These are phyloP conservation scores for Drosophila gunungcola DNA, from an alignment of 1,140 invertebrate species.

Conservation along the genomic window DNA sequence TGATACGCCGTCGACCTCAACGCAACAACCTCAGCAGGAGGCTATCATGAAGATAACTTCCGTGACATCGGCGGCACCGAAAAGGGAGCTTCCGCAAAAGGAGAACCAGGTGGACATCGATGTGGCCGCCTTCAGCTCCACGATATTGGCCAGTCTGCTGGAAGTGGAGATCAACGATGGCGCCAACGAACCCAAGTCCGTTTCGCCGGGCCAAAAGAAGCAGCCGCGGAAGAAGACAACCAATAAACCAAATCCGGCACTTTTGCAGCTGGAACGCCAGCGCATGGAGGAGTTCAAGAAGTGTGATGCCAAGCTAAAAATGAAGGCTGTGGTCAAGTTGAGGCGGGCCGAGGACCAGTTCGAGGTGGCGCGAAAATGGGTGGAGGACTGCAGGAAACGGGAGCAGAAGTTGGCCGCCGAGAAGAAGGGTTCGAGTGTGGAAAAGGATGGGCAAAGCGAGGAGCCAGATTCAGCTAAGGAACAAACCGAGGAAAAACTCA, in stretches of 20 bases:
- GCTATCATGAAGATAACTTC: conserved; percentile 54
- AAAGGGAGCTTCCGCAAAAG: neutral
- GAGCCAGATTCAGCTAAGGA: no score
- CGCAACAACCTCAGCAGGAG: neutral
- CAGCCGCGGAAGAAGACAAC: conserved; percentile 81
- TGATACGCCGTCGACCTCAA: conserved; percentile 36
- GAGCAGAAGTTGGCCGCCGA: neutral
- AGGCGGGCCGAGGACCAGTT: conserved; percentile 65
- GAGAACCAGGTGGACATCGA: conserved; percentile 44
- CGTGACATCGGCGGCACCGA: conserved; percentile 46
- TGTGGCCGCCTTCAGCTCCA: conserved; percentile 69
- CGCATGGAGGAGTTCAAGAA: conserved; percentile 73
- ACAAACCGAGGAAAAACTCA: no score
- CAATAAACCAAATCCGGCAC: conserved; percentile 78
- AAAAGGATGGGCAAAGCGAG: neutral
- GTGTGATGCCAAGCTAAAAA: conserved; percentile 74
- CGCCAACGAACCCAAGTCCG: conserved; percentile 16
- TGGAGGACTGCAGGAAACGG: neutral
- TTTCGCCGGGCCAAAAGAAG: conserved; percentile 59
- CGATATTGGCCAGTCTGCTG: conserved; percentile 73
- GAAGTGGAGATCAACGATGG: conserved; percentile 72
- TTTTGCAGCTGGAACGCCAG: conserved; percentile 69
- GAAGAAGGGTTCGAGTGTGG: neutral
- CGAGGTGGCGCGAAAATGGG: conserved; percentile 61
- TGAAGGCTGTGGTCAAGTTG: conserved; percentile 62